Conservation (phyloP, 2,797 vertebrate genomes). For the Mycteria americana region DNA sequence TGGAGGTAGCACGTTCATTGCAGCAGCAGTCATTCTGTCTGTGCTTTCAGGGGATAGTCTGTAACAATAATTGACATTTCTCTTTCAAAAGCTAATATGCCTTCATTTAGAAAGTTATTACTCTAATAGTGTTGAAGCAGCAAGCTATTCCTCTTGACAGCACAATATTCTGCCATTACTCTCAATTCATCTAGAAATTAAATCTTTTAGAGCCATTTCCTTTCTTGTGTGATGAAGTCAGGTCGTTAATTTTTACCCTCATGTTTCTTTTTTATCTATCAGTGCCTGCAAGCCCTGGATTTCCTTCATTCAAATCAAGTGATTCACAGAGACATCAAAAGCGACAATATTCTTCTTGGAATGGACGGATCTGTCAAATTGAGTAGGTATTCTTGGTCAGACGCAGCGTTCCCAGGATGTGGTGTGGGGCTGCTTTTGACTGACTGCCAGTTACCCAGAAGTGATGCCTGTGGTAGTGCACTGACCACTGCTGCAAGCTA, state of each 20-base stretch:
- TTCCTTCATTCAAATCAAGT: slow-evolving; percentile 98
- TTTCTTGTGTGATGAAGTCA: slow-evolving; percentile 31
- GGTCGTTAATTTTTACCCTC: neutral
- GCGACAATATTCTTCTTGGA: slow-evolving; percentile 96
- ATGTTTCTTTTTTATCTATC: neutral
- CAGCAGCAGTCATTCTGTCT: neutral
- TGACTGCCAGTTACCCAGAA: neutral
- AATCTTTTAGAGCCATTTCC: neutral
- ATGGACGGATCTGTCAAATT: slow-evolving; percentile 98
- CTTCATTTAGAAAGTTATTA: neutral
- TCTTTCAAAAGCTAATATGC: neutral
- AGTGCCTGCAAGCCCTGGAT: slow-evolving; percentile 98
- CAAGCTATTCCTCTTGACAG: neutral
- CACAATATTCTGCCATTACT: neutral
- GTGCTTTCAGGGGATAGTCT: neutral
- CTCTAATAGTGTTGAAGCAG: neutral
- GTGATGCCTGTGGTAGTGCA: neutral
- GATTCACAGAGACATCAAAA: slow-evolving; percentile 98
- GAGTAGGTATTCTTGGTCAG: slow-evolving; percentile 80
- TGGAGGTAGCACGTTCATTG: neutral
- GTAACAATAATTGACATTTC: neutral
- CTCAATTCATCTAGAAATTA: slow-evolving; percentile 13
- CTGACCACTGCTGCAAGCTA: neutral
- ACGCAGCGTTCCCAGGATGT: neutral
- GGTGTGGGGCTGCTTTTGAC: neutral